Percentiles rank a stretch among this genome's conserved stretches.
phyloP scores from a whole-genome alignment of 2,888 invertebrate species.

The Cephus spinipes region DNA sequence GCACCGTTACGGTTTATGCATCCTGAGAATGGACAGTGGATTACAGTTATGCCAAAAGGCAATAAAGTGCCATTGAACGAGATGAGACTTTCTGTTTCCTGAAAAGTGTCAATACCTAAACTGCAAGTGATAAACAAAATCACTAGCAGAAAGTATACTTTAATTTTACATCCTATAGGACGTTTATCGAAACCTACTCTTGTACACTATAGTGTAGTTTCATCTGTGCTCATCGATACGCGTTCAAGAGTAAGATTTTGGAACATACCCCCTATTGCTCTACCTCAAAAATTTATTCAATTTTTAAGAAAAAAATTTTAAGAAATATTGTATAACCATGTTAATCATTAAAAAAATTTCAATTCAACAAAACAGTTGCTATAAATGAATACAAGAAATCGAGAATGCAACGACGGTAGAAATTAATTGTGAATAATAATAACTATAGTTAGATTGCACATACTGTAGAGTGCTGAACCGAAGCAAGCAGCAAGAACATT shows the following conservation, averaged over 20 bases:
- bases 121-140: not conserved
- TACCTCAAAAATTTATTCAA: not conserved
- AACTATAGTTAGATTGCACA: not conserved
- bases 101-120: not conserved
- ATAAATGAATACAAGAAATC: not conserved
- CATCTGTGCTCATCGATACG: too few relatives aligned
- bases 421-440: not conserved
- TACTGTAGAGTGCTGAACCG: not conserved
- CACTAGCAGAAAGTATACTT: not conserved
- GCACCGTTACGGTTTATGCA: conserved; percentile 52
- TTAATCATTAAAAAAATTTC: not conserved
- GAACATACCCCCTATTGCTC: not conserved
- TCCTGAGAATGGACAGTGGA: conserved; percentile 47
- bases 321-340: too few relatives aligned
- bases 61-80: not conserved
- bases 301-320: too few relatives aligned
- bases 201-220: too few relatives aligned
- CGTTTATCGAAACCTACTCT: too few relatives aligned
- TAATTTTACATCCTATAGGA: not conserved
- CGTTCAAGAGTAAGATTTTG: too few relatives aligned
- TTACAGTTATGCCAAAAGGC: conserved; percentile 47
- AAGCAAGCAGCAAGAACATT: conserved; percentile 30
- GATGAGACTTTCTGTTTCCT: not conserved
- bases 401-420: not conserved
- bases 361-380: not conserved